phyloP scores from a whole-genome alignment of 1,140 invertebrate genomes.

The Drosophila baimaii region DNA sequence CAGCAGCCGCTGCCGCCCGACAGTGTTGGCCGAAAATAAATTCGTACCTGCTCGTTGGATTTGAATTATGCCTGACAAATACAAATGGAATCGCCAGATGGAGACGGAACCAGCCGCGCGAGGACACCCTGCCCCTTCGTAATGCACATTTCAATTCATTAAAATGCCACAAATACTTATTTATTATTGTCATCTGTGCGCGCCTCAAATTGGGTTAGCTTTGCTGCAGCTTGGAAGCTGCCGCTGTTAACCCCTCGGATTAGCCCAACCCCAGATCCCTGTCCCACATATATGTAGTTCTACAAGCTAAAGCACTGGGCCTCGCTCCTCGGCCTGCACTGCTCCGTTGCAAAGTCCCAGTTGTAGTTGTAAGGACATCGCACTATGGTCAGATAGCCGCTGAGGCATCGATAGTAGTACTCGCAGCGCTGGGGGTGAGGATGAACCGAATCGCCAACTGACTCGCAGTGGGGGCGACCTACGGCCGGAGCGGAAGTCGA shows the following conservation, averaged over 20 bases:
- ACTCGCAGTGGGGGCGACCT: conserved; percentile 62
- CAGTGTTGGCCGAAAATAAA: conserved; percentile 62
- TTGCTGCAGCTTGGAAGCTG: conserved; percentile 24
- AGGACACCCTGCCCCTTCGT: conserved; percentile 33
- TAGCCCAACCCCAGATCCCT: background rate
- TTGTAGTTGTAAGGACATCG: conserved; percentile 68
- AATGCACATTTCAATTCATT: conserved; percentile 70
- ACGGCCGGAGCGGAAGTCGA: background rate
- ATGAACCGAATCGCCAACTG: conserved; percentile 44
- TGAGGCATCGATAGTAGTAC: conserved; percentile 70
- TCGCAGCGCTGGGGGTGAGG: conserved; percentile 71
- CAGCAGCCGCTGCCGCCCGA: conserved; percentile 42
- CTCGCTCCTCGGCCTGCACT: conserved; percentile 54
- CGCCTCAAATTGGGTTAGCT: conserved; percentile 59
- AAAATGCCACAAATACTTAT: conserved; percentile 80
- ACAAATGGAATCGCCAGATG: conserved; percentile 79
- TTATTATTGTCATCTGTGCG: conserved; percentile 77
- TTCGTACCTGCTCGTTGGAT: conserved; percentile 70
- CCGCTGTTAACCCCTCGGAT: background rate
- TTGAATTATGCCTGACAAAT: conserved; percentile 81
- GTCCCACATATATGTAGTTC: background rate
- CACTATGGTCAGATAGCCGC: conserved; percentile 70
- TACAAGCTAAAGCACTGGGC: conserved; percentile 56
- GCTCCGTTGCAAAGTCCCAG: conserved; percentile 60
- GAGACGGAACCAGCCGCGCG: conserved; percentile 41